Evolutionary conservation across 2,797 vertebrate species (phyloP).

Genomic region (Muscicapa striata): DNA sequence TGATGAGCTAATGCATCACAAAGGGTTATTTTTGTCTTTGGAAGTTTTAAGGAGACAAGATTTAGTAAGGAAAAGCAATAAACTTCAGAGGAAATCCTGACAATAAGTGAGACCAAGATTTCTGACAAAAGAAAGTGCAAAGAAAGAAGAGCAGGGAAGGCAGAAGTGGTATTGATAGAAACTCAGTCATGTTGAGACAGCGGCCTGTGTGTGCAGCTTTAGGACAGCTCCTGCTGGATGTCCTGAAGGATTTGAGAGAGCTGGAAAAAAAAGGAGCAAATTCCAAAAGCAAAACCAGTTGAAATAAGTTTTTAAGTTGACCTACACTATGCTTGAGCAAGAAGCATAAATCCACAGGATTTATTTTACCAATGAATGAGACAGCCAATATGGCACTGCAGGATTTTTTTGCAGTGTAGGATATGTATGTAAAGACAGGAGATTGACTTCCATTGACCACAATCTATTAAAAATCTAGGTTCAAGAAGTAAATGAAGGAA

Average conservation of each 20-base stretch:
- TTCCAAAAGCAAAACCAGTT: background rate
- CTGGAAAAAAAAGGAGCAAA: background rate
- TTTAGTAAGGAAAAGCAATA: background rate
- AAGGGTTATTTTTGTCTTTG: background rate
- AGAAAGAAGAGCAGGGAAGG: background rate
- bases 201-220: background rate
- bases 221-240: background rate
- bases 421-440: fast-evolving
- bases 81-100: background rate
- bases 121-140: background rate
- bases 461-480: background rate
- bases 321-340: background rate
- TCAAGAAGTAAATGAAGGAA: background rate
- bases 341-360: background rate
- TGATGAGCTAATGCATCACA: background rate
- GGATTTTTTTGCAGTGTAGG: background rate
- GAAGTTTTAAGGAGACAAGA: background rate
- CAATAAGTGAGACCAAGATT: background rate
- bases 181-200: background rate
- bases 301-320: background rate
- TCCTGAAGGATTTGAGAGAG: background rate
- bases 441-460: background rate
- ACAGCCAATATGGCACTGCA: background rate
- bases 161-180: background rate
- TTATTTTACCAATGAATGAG: background rate